Percentiles rank a stretch among this genome's conserved stretches.
Conservation (phyloP, 2,113 vertebrate species). For the Ciconia boyciana region DNA sequence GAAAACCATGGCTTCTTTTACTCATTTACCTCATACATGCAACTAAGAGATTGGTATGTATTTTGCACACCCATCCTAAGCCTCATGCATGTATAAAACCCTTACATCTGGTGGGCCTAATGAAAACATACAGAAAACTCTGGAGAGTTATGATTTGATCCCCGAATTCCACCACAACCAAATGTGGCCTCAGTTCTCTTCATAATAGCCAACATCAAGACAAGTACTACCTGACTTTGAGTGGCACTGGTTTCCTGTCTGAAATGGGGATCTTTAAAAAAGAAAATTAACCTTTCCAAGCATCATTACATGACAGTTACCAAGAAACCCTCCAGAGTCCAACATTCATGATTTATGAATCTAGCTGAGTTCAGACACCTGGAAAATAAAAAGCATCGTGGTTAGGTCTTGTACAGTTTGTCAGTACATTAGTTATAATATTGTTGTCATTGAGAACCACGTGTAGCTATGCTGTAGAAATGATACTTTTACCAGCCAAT, state of each 20-base stretch:
- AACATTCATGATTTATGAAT: constrained; percentile 55
- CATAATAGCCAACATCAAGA: background rate
- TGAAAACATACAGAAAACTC: background rate
- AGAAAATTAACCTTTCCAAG: constrained; percentile 39
- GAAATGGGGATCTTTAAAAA: background rate
- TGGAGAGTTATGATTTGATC: background rate
- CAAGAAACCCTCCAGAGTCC: constrained; percentile 1
- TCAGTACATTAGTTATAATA: constrained; percentile 55
- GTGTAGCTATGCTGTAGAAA: background rate
- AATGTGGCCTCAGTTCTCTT: background rate
- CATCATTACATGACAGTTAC: constrained; percentile 43
- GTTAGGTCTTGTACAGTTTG: constrained; percentile 39
- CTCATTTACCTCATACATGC: background rate
- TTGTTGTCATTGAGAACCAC: constrained; percentile 1
- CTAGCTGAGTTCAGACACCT: constrained; percentile 52
- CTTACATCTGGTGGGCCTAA: fast-evolving
- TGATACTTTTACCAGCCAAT: background rate
- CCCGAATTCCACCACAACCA: background rate
- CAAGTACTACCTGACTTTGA: background rate
- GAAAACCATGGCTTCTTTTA: background rate
- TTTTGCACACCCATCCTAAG: background rate
- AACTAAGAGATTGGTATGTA: background rate
- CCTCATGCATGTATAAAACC: fast-evolving
- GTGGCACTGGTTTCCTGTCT: background rate
- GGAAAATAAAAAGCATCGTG: constrained; percentile 47